Conservation (phyloP, 2,113 vertebrate genomes). For the Cololabis saira region DNA sequence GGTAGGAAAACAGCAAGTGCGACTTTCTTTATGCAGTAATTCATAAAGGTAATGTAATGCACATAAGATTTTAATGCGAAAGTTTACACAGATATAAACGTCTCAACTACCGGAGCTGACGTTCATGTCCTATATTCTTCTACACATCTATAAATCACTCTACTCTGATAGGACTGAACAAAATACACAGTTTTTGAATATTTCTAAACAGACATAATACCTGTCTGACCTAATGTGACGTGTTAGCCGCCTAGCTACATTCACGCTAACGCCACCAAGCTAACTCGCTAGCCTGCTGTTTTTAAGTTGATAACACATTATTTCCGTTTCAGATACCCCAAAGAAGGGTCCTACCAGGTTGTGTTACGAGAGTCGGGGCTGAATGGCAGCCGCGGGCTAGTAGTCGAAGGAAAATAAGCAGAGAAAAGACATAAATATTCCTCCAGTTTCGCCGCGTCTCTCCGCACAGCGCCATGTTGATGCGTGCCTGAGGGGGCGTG, state of each 20-base stretch:
- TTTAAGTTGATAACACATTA: background rate
- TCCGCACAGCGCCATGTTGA: slow-evolving; percentile 76
- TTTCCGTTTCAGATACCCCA: background rate
- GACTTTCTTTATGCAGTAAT: no score
- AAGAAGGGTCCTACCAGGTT: slow-evolving; percentile 18
- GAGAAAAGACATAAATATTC: slow-evolving; percentile 26
- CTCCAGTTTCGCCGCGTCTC: slow-evolving; percentile 34
- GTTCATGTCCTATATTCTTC: no score
- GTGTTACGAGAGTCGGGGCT: rapidly evolving
- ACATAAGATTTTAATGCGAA: no score
- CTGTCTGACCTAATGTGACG: slow-evolving; percentile 10
- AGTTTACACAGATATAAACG: no score
- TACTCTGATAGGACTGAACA: no score
- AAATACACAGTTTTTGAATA: no score
- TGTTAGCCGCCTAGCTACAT: slow-evolving; percentile 19
- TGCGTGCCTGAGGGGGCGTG: slow-evolving; percentile 35
- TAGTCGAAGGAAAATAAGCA: slow-evolving; percentile 51
- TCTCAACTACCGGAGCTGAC: no score
- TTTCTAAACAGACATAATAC: no score
- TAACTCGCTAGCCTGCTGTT: slow-evolving; percentile 1
- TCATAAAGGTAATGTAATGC: no score
- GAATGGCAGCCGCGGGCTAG: slow-evolving; percentile 18
- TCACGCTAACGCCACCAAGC: slow-evolving; percentile 10
- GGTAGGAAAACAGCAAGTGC: no score
- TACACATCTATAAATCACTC: no score